phyloP scores from a whole-genome alignment of 2,888 invertebrate genomes.

The Eupeodes latifasciatus region DNA sequence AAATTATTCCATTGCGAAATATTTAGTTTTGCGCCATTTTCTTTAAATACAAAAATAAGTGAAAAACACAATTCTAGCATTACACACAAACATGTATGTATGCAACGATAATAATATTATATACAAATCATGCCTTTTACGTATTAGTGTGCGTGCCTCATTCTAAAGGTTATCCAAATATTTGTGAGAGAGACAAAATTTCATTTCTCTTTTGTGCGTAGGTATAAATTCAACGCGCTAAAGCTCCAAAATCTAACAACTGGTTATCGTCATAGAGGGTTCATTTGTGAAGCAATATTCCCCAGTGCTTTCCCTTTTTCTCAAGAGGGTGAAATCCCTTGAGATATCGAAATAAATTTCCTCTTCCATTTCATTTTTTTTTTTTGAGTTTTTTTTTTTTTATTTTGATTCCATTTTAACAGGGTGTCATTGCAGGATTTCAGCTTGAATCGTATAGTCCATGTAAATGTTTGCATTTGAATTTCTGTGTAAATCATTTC shows the following conservation, averaged over 20 bases:
- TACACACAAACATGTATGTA: too few species aligned
- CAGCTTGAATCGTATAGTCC: not conserved
- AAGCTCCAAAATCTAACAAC: not conserved
- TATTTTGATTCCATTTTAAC: slow-evolving; percentile 16
- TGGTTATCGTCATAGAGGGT: slow-evolving; percentile 40
- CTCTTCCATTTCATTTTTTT: slow-evolving; percentile 63
- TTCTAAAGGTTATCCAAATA: not conserved
- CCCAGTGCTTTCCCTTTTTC: slow-evolving; percentile 78
- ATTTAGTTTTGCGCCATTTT: too few species aligned
- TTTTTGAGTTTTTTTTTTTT: slow-evolving; percentile 8
- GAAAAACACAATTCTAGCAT: too few species aligned
- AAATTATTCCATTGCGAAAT: too few species aligned
- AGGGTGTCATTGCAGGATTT: not conserved
- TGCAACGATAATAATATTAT: not conserved
- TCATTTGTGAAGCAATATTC: slow-evolving; percentile 77
- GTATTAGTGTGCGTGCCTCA: not conserved
- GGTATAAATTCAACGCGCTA: not conserved
- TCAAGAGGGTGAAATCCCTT: slow-evolving; percentile 79
- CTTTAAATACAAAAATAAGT: too few species aligned
- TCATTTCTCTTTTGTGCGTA: not conserved
- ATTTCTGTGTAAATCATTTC: too few species aligned
- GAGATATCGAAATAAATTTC: slow-evolving; percentile 77
- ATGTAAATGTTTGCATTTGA: not conserved
- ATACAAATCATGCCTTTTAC: not conserved
- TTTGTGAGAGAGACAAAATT: not conserved